Percentiles rank a stretch among this genome's conserved stretches.
Evolutionary conservation across 2,113 vertebrate genomes (phyloP).

Genomic region (Cyanistes caeruleus): DNA sequence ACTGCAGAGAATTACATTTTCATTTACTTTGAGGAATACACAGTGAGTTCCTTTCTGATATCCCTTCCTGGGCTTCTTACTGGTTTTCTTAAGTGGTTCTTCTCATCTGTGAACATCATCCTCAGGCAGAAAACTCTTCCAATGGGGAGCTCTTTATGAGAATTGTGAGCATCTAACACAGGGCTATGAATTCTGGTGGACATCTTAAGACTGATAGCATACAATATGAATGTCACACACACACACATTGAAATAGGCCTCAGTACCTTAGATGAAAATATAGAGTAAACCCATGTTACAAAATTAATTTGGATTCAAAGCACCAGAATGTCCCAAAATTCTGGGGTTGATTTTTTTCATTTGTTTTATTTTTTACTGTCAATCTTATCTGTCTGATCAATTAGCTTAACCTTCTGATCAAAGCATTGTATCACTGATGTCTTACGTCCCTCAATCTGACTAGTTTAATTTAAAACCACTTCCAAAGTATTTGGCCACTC

Average conservation of each 20-base stretch:
- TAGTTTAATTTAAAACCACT: not conserved
- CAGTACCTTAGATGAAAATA: not conserved
- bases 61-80: not conserved
- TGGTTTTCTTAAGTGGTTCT: not conserved
- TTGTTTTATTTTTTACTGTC: not conserved
- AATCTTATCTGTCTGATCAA: not conserved
- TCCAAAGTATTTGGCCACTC: not conserved
- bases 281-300: not conserved
- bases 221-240: not conserved
- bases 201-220: not conserved
- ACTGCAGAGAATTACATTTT: not conserved
- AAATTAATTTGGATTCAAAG: not conserved
- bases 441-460: not conserved
- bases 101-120: not conserved
- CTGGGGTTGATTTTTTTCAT: not conserved
- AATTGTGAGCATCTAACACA: not conserved
- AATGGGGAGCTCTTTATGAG: not conserved
- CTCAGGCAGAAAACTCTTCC: not conserved
- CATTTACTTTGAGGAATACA: not conserved
- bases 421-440: not conserved
- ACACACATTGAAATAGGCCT: not conserved
- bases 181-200: not conserved
- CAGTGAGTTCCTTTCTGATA: not conserved
- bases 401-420: not conserved
- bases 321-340: not conserved